phyloP scores from a whole-genome alignment of 92 coral and sea anemone species.

The Zoanthus sociatus region DNA sequence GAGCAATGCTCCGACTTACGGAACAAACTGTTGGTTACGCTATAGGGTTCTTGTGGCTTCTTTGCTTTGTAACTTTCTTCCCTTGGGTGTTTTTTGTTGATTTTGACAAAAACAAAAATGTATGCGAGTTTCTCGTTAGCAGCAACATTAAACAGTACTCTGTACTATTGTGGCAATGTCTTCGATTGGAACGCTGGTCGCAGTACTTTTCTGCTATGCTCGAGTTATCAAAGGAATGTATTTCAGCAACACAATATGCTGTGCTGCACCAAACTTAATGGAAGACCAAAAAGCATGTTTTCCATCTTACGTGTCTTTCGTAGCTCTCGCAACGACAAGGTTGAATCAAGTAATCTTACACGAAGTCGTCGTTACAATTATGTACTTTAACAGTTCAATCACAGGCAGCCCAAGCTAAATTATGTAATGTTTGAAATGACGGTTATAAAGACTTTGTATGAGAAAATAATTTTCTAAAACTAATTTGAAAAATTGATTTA shows the following conservation, averaged over 20 bases:
- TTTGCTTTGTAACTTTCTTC: conserved; percentile 48
- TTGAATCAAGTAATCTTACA: not conserved
- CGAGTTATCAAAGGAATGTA: conserved; percentile 76
- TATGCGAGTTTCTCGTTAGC: conserved; percentile 76
- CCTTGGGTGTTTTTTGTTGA: conserved; percentile 65
- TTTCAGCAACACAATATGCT: conserved; percentile 67
- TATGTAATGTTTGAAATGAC: too few species aligned
- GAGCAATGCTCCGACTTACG: conserved; percentile 33
- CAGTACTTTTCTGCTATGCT: conserved; percentile 70
- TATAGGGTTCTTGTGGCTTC: conserved; percentile 55
- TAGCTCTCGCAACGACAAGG: not conserved
- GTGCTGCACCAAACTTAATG: conserved; percentile 27
- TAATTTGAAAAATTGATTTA: too few species aligned
- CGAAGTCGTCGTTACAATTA: not conserved
- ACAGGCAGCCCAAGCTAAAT: too few species aligned
- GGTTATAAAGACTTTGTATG: too few species aligned
- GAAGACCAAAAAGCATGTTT: conserved; percentile 42
- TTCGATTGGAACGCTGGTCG: not conserved
- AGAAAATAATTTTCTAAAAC: too few species aligned
- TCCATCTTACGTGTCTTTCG: too few species aligned
- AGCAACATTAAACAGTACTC: conserved; percentile 20
- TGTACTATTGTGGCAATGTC: not conserved
- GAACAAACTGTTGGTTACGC: conserved; percentile 60
- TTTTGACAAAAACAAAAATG: conserved; percentile 54
- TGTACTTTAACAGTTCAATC: too few species aligned